Conservation (phyloP, 2,888 invertebrate genomes). For the Tridacna gigas region DNA sequence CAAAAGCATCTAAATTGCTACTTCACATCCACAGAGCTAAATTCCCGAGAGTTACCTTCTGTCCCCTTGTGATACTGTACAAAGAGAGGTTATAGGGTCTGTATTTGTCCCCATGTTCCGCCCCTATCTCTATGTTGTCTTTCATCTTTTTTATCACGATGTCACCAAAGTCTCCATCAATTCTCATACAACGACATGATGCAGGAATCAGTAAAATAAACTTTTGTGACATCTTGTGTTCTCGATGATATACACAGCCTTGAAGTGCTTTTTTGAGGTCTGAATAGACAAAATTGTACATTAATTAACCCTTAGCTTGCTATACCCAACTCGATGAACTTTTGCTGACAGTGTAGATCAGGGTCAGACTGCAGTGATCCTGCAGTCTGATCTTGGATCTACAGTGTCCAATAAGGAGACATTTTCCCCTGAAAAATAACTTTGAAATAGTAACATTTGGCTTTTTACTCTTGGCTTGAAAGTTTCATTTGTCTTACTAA, state of each 20-base stretch:
- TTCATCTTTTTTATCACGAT: slow-evolving; percentile 36
- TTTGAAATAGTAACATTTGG: too few species aligned
- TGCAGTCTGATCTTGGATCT: too few species aligned
- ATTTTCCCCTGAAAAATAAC: too few species aligned
- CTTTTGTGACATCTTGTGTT: slow-evolving; percentile 16
- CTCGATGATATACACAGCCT: slow-evolving; percentile 24
- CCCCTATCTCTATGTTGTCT: slow-evolving; percentile 27
- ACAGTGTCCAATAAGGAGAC: too few species aligned
- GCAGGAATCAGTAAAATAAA: slow-evolving; percentile 43
- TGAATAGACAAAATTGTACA: slow-evolving; percentile 7
- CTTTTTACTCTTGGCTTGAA: too few species aligned
- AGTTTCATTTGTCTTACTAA: too few species aligned
- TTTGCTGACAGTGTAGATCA: too few species aligned
- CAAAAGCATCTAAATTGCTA: too few species aligned
- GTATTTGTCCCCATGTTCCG: slow-evolving; percentile 45
- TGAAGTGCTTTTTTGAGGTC: slow-evolving; percentile 19
- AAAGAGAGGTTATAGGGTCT: slow-evolving; percentile 42
- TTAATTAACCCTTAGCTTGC: too few species aligned
- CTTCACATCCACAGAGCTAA: too few species aligned
- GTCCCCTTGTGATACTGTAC: slow-evolving; percentile 34
- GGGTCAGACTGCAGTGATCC: too few species aligned
- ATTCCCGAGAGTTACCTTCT: slow-evolving; percentile 29
- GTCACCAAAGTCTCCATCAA: slow-evolving; percentile 33
- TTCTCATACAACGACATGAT: slow-evolving; percentile 23
- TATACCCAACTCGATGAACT: too few species aligned